Percentiles rank a stretch among this genome's conserved stretches.
Evolutionary conservation across 1,140 invertebrate genomes (phyloP).

Genomic region (Rhizoglyphus robini): DNA sequence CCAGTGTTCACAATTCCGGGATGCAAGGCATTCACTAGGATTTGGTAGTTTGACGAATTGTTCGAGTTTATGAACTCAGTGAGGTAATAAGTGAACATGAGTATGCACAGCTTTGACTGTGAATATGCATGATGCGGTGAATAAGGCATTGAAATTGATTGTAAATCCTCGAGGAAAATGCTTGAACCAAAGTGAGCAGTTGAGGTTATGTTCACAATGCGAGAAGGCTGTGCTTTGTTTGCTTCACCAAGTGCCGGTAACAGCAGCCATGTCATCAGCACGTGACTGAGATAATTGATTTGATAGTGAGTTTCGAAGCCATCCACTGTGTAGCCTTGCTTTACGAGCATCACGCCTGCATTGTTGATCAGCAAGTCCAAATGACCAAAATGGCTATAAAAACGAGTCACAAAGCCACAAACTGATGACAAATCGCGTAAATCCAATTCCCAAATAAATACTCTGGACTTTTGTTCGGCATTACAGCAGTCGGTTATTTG

Average conservation of each 20-base stretch:
- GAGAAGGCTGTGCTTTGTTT: no score
- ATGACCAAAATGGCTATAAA: background rate
- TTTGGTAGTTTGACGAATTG: slow-evolving; percentile 19
- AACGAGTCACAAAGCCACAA: slow-evolving; percentile 46
- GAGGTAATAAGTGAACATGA: slow-evolving; percentile 48
- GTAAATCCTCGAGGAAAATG: slow-evolving; percentile 57
- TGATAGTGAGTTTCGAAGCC: slow-evolving; percentile 68
- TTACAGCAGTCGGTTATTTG: no score
- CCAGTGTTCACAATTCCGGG: slow-evolving; percentile 75
- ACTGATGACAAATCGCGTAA: slow-evolving; percentile 54
- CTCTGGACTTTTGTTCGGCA: no score
- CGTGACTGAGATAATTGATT: slow-evolving; percentile 75
- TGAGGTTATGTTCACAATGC: slow-evolving; percentile 77
- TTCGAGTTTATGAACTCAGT: no score
- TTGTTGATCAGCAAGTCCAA: slow-evolving; percentile 34
- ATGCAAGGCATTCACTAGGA: slow-evolving; percentile 53
- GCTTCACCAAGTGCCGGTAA: slow-evolving; percentile 51
- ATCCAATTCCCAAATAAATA: slow-evolving; percentile 40
- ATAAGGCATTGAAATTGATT: slow-evolving; percentile 33
- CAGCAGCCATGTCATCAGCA: slow-evolving; percentile 69
- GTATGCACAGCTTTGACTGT: slow-evolving; percentile 73
- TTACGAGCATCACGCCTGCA: slow-evolving; percentile 70
- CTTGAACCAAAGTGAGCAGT: slow-evolving; percentile 53
- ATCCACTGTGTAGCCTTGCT: slow-evolving; percentile 56
- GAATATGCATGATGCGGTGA: slow-evolving; percentile 56